phyloP scores from a whole-genome alignment of 2,113 vertebrate species.

The Neodontobutis hainanensis region DNA sequence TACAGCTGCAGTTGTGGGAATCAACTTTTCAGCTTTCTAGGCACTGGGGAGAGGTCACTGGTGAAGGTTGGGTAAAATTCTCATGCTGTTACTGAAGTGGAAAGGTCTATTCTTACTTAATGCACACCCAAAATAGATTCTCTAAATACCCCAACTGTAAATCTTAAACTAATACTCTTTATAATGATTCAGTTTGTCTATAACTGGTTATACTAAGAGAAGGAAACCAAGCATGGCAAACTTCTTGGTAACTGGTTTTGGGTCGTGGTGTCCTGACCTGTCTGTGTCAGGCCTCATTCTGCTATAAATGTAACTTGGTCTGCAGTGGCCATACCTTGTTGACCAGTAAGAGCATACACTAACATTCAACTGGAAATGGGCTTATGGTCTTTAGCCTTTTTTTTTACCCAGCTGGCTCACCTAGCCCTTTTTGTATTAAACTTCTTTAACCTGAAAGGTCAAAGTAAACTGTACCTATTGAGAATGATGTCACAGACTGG shows the following conservation, averaged over 20 bases:
- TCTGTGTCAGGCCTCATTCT: constrained; percentile 35
- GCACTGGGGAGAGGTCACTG: constrained; percentile 16
- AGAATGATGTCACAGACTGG: no score
- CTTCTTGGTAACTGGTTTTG: not conserved
- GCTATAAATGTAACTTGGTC: constrained; percentile 37
- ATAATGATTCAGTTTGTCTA: not conserved
- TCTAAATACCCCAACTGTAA: constrained; percentile 9
- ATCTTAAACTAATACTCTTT: constrained; percentile 1
- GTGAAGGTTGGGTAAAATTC: constrained; percentile 21
- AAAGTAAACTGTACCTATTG: no score
- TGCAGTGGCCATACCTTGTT: constrained; percentile 25
- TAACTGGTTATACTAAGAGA: not conserved
- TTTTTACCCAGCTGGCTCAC: constrained; percentile 14
- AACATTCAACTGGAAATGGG: constrained; percentile 23
- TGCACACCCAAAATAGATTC: not conserved
- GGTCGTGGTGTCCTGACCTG: constrained; percentile 9
- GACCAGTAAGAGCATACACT: constrained; percentile 19
- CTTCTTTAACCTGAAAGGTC: no score
- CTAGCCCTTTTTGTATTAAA: not conserved
- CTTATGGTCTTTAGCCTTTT: constrained; percentile 43
- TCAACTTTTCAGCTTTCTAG: constrained; percentile 19
- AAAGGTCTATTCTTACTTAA: constrained; percentile 3
- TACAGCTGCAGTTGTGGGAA: constrained; percentile 15
- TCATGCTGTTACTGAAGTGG: constrained; percentile 4
- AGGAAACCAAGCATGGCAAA: not conserved